Evolutionary conservation across 2,797 vertebrate genomes (phyloP).

Genomic region (Rhabdomys pumilio): DNA sequence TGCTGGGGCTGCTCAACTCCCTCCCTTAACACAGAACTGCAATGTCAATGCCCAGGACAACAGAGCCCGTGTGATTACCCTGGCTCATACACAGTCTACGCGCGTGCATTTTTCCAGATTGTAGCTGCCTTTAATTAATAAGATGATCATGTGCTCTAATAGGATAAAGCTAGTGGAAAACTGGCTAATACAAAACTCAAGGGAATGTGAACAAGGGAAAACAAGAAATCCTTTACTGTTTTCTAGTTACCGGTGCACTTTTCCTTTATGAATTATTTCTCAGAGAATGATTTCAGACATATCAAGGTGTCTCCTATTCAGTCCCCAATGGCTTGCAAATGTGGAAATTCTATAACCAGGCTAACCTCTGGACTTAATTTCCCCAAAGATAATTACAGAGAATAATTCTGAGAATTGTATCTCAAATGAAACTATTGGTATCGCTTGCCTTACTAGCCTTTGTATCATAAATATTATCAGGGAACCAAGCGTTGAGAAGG

Average conservation of each 20-base stretch:
- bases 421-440: constrained; percentile 27
- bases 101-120: not conserved
- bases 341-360: not conserved
- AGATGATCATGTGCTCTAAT: not conserved
- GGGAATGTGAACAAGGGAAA: not conserved
- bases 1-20: constrained; percentile 82
- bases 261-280: not conserved
- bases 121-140: not conserved
- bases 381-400: not conserved
- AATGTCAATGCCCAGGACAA: constrained; percentile 19
- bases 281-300: not conserved
- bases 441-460: not conserved
- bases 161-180: not conserved
- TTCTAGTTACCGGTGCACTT: not conserved
- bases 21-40: constrained; percentile 48
- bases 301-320: not conserved
- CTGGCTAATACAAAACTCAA: constrained; percentile 29
- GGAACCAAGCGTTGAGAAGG: not conserved
- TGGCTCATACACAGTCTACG: not conserved
- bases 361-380: not conserved
- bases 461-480: not conserved
- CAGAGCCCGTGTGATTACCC: not conserved
- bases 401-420: too few species aligned
- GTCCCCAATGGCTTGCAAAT: not conserved
- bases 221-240: constrained; percentile 1